A percentile compares a stretch with the other conserved stretches of the same genome.
Evolutionary conservation across 2,888 invertebrate genomes (phyloP).

Genomic region (Sussaba pulchella): DNA sequence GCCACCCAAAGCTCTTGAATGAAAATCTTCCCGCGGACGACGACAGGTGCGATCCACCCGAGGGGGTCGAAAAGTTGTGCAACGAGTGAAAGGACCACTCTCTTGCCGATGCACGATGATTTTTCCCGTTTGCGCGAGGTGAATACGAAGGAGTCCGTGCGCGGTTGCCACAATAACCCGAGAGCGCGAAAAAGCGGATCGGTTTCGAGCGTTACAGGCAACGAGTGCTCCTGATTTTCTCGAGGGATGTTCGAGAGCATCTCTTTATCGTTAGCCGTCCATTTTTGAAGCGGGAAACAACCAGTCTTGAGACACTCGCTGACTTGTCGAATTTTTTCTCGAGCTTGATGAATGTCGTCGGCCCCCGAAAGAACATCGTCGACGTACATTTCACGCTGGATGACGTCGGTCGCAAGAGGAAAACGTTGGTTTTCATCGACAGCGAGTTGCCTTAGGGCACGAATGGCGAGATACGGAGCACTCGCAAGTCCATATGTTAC

Average conservation of each 20-base stretch:
- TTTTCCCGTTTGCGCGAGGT: neutral
- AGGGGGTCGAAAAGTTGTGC: constrained; percentile 59
- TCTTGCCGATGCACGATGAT: neutral
- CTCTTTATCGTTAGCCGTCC: neutral
- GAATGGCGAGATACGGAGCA: neutral
- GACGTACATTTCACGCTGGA: neutral
- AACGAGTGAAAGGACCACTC: constrained; percentile 25
- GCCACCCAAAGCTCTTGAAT: constrained; percentile 20
- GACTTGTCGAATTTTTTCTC: neutral
- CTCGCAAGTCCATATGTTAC: neutral
- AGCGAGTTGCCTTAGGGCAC: neutral
- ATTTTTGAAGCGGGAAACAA: neutral
- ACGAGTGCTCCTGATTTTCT: neutral
- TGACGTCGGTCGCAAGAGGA: neutral
- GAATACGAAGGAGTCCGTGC: neutral
- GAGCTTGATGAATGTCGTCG: neutral
- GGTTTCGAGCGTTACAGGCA: neutral
- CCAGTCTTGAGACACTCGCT: neutral
- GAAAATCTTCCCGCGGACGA: constrained; percentile 28
- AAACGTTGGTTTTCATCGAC: neutral
- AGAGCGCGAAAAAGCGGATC: neutral
- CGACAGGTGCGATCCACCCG: constrained; percentile 48
- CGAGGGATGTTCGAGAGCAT: neutral
- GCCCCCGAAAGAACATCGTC: neutral
- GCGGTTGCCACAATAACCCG: neutral